Conservation (phyloP, 2,113 vertebrate genomes). For the Chelonoidis abingdonii region DNA sequence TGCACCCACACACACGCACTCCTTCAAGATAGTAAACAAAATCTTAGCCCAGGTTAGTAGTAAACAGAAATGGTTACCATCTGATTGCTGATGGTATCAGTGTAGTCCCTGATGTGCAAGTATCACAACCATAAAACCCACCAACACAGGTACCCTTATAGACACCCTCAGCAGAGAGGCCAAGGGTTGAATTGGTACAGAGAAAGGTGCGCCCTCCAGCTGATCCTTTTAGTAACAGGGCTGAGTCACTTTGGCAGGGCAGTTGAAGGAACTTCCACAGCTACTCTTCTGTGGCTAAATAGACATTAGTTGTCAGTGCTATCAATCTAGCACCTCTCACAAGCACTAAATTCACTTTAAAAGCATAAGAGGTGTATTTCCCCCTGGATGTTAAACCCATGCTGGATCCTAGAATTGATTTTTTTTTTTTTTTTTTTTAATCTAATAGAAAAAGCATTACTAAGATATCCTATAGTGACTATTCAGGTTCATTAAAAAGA, state of each 20-base stretch:
- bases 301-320: background rate
- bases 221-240: background rate
- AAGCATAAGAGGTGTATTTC: background rate
- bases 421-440: background rate
- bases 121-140: background rate
- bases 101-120: background rate
- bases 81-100: conserved; percentile 23
- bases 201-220: background rate
- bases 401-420: background rate
- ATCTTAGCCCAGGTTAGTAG: conserved; percentile 6
- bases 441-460: background rate
- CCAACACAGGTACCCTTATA: background rate
- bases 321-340: background rate
- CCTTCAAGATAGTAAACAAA: conserved; percentile 53
- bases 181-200: background rate
- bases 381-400: background rate
- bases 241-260: background rate
- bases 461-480: background rate
- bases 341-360: background rate
- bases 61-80: conserved; percentile 34
- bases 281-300: background rate
- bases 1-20: conserved; percentile 9
- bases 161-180: background rate
- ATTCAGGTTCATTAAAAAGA: background rate
- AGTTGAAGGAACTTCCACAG: background rate